Evolutionary conservation across 2,113 vertebrate species (phyloP).

Genomic region (Brachyhypopomus gauderio): DNA sequence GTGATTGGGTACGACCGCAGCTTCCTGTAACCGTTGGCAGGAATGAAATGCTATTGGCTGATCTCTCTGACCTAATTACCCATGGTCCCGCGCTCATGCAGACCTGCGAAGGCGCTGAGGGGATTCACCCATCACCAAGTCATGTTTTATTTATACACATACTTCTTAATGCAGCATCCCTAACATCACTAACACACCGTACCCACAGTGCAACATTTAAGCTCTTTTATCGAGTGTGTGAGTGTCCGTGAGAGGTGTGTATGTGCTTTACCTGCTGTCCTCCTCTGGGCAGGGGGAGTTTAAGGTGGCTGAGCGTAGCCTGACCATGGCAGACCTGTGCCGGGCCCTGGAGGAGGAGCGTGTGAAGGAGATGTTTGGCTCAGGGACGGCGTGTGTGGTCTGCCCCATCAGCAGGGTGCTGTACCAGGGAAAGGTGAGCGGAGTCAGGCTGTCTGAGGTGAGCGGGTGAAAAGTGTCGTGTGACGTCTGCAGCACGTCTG

Average conservation of each 20-base stretch:
- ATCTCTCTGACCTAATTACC: not conserved
- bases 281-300: slow-evolving; percentile 77
- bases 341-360: slow-evolving; percentile 77
- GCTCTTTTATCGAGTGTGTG: no score
- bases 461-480: no score
- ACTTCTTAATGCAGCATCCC: no score
- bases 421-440: slow-evolving; percentile 83
- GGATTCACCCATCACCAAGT: not conserved
- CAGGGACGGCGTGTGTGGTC: slow-evolving; percentile 88
- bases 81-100: no score
- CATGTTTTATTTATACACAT: no score
- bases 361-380: slow-evolving; percentile 89
- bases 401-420: slow-evolving; percentile 81
- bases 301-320: slow-evolving; percentile 82
- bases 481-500: not conserved
- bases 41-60: not conserved
- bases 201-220: no score
- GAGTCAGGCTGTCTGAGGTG: no score
- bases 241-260: not conserved
- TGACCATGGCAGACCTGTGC: slow-evolving; percentile 84
- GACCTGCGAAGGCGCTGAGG: no score
- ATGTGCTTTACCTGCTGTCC: not conserved
- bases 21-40: not conserved
- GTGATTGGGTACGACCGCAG: slow-evolving; percentile 75
- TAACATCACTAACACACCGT: no score